Conservation (phyloP, 2,113 vertebrate genomes). For the Paracanthobrama guichenoti region DNA sequence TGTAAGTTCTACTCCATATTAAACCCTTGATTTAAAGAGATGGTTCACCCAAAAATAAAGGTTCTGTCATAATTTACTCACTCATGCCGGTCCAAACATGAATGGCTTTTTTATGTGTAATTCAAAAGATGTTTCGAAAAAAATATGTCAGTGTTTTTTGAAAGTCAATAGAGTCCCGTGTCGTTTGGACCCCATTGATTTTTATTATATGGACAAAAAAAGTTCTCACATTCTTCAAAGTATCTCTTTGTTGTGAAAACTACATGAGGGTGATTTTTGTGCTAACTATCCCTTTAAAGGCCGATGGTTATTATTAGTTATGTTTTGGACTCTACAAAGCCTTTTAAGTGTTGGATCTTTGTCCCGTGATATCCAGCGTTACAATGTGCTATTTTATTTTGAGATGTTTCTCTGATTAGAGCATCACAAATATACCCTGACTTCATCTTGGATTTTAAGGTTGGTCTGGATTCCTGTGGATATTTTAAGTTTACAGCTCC, state of each 20-base stretch:
- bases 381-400: slow-evolving; percentile 59
- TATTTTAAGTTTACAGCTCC: slow-evolving; percentile 52
- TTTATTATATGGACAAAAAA: not conserved
- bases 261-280: not conserved
- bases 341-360: slow-evolving; percentile 30
- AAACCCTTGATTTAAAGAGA: not conserved
- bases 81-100: not conserved
- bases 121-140: not conserved
- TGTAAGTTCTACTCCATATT: not conserved
- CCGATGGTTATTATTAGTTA: slow-evolving; percentile 1
- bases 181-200: not conserved
- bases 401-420: slow-evolving; percentile 64
- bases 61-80: not conserved
- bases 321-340: not conserved
- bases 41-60: not conserved
- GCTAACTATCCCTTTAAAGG: not conserved
- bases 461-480: slow-evolving; percentile 60
- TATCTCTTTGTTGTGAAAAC: not conserved
- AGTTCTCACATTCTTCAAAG: not conserved
- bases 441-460: slow-evolving; percentile 54
- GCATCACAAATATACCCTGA: slow-evolving; percentile 63
- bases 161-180: not conserved
- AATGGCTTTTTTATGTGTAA: not conserved
- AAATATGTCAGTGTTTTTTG: not conserved
- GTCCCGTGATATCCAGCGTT: slow-evolving; percentile 53